phyloP scores from a whole-genome alignment of 2,113 vertebrate species.

The Rissa tridactyla region DNA sequence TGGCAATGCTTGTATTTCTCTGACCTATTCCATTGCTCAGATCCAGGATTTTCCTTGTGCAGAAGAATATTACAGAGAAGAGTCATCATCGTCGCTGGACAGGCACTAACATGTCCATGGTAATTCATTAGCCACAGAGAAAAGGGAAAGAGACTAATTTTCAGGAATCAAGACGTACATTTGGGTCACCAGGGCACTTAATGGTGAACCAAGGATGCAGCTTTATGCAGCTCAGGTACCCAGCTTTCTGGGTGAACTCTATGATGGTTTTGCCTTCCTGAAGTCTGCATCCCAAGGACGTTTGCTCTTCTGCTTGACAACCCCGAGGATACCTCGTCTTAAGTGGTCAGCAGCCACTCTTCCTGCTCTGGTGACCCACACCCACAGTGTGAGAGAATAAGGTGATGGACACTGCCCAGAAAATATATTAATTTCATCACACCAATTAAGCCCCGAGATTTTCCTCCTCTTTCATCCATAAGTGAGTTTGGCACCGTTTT shows the following conservation, averaged over 20 bases:
- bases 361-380: neutral
- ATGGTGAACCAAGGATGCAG: neutral
- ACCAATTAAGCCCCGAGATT: neutral
- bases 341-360: neutral
- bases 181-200: neutral
- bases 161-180: neutral
- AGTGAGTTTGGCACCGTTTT: neutral
- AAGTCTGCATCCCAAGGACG: neutral
- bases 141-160: neutral
- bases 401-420: neutral
- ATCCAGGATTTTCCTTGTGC: conserved; percentile 20
- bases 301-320: neutral
- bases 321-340: fast-evolving
- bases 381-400: neutral
- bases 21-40: conserved; percentile 23
- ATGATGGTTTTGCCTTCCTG: neutral
- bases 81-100: neutral
- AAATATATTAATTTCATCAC: neutral
- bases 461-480: neutral
- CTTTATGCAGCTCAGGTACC: neutral
- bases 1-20: neutral
- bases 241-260: neutral
- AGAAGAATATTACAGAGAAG: neutral
- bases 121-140: neutral
- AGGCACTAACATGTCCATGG: neutral